Evolutionary conservation across 2,888 invertebrate species (phyloP), one percentile per base, ranked within the genome.

Genomic region (Idaea dimidiata): DNA sequence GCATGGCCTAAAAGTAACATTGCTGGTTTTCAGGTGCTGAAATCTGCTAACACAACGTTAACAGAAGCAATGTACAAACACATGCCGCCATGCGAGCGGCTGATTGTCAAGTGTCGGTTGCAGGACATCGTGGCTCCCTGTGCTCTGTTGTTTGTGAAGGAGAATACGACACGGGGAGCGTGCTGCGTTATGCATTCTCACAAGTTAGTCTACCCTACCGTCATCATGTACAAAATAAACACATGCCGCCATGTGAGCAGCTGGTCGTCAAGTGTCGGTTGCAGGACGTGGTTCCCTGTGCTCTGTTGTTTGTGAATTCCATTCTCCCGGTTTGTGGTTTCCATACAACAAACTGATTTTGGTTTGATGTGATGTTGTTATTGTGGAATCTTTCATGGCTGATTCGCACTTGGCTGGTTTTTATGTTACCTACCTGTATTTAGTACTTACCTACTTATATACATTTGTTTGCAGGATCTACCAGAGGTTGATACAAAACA

Each of bases 111-210:
- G 53, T 91, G 90, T 59, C 79, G 86, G 31, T 88, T 84, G 81
- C 81, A 83, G 60, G 64, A 70, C 16, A 60, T 56, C 0, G 64
- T 72, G 24, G 60, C 84, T 10, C 77, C 84, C 0, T 90, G 90
- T 62, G 69, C 70, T 1, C 17, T 67, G 6, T 65, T 91, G 17
- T 90, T 91, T 61, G 62, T 71, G 3, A 82, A 79, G 59, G 73
- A 82, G 43, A 32, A 86, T 2, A 89, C 84, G 0, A 67, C 71
- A 6, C 81, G 78, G 74, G 90, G 90, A 0, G 66, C 81, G 0
- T 91, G 91, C 67, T 91, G 91, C 65, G 76, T 87, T 0, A 78
- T 84, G 75, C 66, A 73, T 6, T 77, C 85, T 7, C 24, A 71
- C 0, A 78, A 72, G 89, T 88, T 67, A 77, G 80, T 77, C 5